Conservation (phyloP, 92 coral and sea anemone genomes). For the Phenganax stokvisi region DNA sequence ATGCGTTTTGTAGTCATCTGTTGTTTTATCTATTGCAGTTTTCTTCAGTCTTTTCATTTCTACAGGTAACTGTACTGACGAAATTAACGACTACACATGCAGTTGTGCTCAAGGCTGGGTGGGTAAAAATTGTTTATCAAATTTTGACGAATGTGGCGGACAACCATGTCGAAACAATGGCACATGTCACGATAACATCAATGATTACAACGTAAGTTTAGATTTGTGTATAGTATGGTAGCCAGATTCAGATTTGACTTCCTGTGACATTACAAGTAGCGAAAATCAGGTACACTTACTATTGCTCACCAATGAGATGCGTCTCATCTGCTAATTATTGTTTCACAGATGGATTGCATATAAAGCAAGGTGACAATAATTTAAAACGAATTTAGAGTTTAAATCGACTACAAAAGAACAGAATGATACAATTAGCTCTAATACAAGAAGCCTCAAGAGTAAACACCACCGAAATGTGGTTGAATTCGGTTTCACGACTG, state of each 20-base stretch:
- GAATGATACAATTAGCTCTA: no score
- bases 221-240: no score
- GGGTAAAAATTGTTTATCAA: slow-evolving; percentile 18
- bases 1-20: neutral
- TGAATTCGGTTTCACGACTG: no score
- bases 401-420: no score
- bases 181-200: slow-evolving; percentile 15
- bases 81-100: slow-evolving; percentile 12
- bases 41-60: neutral
- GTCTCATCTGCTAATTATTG: neutral
- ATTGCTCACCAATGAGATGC: neutral
- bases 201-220: slow-evolving; percentile 29
- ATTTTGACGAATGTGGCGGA: slow-evolving; percentile 21
- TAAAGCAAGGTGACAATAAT: no score
- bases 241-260: neutral
- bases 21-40: neutral
- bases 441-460: no score
- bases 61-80: slow-evolving; percentile 35
- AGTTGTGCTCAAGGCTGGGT: slow-evolving; percentile 28
- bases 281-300: no score
- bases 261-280: neutral
- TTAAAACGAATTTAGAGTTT: no score
- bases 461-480: no score
- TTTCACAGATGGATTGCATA: no score
- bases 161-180: slow-evolving; percentile 28